Percentiles rank a stretch among this genome's conserved stretches.
phyloP scores from a whole-genome alignment of 2,888 invertebrate species.

The Tubulanus polymorphus region DNA sequence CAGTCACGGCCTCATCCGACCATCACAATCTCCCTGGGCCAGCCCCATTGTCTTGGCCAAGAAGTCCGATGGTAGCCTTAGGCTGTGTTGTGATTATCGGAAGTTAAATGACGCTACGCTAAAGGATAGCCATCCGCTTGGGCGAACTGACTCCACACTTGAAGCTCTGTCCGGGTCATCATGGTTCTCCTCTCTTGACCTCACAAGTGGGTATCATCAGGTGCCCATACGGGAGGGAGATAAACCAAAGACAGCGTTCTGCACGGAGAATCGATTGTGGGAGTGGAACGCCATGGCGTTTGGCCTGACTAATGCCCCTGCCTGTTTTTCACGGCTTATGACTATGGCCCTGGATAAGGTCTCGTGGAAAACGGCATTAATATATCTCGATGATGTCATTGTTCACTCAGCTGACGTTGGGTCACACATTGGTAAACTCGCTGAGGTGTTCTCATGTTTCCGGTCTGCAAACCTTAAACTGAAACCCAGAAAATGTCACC shows the following conservation, averaged over 20 bases:
- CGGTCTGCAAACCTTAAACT: constrained; percentile 8
- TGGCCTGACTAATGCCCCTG: constrained; percentile 1
- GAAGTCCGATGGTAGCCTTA: neutral
- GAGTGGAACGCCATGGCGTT: neutral
- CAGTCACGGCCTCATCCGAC: neutral
- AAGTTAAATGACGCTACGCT: neutral
- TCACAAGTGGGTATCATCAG: constrained; percentile 16
- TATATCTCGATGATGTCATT: constrained; percentile 4
- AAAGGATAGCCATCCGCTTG: neutral
- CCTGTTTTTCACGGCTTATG: neutral
- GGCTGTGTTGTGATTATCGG: constrained; percentile 3
- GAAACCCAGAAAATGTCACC: constrained; percentile 10
- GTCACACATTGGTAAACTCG: constrained; percentile 4
- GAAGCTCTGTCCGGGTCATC: neutral
- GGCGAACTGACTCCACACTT: neutral
- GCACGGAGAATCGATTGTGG: neutral
- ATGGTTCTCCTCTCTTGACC: constrained; percentile 12
- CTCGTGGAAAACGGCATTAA: too few relatives aligned
- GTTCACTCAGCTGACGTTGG: neutral
- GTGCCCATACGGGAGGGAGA: neutral
- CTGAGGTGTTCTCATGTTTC: constrained; percentile 5
- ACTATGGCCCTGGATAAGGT: neutral
- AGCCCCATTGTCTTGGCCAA: constrained; percentile 1
- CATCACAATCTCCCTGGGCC: neutral
- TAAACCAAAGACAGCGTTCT: constrained; percentile 4